A percentile compares a stretch with the other conserved stretches of the same genome.
Conservation (phyloP, 2,888 invertebrate genomes). For the Pollenia griseotomentosa region DNA sequence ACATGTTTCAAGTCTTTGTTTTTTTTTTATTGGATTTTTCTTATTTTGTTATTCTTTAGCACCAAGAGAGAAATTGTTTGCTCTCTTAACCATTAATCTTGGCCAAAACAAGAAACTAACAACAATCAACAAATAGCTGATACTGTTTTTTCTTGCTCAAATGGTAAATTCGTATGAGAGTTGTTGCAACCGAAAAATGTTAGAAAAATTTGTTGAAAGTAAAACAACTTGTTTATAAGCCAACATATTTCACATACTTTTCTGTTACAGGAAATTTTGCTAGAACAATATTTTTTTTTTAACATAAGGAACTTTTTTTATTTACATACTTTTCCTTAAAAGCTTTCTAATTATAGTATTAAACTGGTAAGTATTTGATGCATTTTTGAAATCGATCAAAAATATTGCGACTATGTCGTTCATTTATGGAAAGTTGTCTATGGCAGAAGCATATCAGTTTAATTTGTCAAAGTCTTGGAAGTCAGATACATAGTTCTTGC, state of each 20-base stretch:
- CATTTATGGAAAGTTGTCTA: no score
- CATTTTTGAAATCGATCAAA: no score
- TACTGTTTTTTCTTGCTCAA: conserved; percentile 32
- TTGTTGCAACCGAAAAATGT: conserved; percentile 10
- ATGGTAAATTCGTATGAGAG: conserved; percentile 8
- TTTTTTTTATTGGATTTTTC: conserved; percentile 25
- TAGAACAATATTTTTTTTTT: neutral
- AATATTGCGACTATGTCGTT: no score
- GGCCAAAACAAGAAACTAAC: conserved; percentile 40
- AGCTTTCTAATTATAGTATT: conserved; percentile 22
- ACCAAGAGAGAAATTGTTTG: neutral
- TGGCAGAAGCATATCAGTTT: no score
- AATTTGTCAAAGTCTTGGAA: no score
- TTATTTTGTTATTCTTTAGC: conserved; percentile 44
- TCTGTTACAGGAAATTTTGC: conserved; percentile 36
- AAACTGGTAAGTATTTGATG: no score
- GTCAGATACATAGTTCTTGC: no score
- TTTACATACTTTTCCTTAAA: conserved; percentile 21
- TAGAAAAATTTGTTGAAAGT: conserved; percentile 43
- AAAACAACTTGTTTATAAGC: conserved; percentile 54
- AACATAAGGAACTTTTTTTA: conserved; percentile 14
- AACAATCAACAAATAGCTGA: conserved; percentile 59
- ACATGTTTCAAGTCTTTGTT: conserved; percentile 49
- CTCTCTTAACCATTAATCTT: conserved; percentile 24
- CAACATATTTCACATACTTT: conserved; percentile 42